A percentile compares a stretch with the other conserved stretches of the same genome.
Conservation (phyloP, 2,888 invertebrate species). For the Eulithis prunata region DNA sequence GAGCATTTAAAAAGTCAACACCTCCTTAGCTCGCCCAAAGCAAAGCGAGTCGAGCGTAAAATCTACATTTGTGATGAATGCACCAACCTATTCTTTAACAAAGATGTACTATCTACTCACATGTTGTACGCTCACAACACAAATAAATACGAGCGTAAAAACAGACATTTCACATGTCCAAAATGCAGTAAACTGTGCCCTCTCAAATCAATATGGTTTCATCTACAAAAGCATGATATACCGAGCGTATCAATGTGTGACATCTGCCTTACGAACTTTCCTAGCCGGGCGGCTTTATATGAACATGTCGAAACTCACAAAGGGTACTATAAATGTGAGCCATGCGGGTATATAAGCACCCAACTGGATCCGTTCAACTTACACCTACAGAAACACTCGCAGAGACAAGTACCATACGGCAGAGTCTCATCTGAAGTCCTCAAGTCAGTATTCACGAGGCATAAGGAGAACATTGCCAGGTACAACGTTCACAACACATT, state of each 20-base stretch:
- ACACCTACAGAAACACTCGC: slow-evolving; percentile 50
- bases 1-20: slow-evolving; percentile 58
- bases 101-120: slow-evolving; percentile 51
- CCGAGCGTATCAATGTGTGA: slow-evolving; percentile 54
- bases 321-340: slow-evolving; percentile 48
- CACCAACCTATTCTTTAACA: slow-evolving; percentile 63
- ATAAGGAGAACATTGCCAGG: fast-evolving
- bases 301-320: slow-evolving; percentile 53
- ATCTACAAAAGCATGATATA: slow-evolving; percentile 52
- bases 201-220: slow-evolving; percentile 46
- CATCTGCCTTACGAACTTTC: slow-evolving; percentile 52
- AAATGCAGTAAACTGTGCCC: slow-evolving; percentile 46
- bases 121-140: slow-evolving; percentile 42
- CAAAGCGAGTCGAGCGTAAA: slow-evolving; percentile 54
- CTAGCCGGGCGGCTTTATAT: slow-evolving; percentile 25
- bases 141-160: not conserved
- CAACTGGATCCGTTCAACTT: slow-evolving; percentile 39
- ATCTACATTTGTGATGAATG: slow-evolving; percentile 63
- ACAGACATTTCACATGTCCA: slow-evolving; percentile 47
- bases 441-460: slow-evolving; percentile 35
- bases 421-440: not conserved
- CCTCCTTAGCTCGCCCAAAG: slow-evolving; percentile 52
- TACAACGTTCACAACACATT: slow-evolving; percentile 40
- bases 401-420: not conserved
- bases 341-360: slow-evolving; percentile 49